These are phyloP conservation scores for Elanoides forficatus DNA, from an alignment of 2,113 vertebrate genomes.

Conservation along the genomic window DNA sequence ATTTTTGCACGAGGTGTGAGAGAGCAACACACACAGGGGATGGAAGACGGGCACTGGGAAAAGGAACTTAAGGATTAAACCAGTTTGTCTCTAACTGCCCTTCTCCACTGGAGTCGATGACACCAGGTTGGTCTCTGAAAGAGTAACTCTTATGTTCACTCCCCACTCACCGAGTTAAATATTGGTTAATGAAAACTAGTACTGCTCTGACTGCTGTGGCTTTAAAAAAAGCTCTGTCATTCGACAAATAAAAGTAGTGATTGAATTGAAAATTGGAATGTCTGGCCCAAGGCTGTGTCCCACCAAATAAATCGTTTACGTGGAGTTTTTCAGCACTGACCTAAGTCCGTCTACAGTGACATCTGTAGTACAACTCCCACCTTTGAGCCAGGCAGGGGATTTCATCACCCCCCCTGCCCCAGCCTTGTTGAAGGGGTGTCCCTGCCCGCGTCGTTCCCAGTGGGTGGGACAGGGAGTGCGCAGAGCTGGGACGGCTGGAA, in stretches of 20 bases:
- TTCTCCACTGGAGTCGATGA: background rate
- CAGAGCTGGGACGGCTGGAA: background rate
- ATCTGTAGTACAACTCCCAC: background rate
- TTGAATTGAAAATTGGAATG: background rate
- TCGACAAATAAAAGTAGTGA: background rate
- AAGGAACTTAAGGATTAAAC: background rate
- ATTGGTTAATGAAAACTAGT: background rate
- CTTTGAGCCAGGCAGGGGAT: background rate
- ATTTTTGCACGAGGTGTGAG: background rate
- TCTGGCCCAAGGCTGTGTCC: background rate
- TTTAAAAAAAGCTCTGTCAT: background rate
- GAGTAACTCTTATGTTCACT: fast-evolving
- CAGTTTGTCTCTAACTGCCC: background rate
- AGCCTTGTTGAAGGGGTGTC: background rate
- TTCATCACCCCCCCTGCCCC: background rate
- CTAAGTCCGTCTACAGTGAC: background rate
- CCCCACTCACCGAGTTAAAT: background rate
- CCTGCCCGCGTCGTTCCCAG: background rate
- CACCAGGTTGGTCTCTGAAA: background rate
- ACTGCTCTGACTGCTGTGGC: background rate
- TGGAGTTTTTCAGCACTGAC: background rate
- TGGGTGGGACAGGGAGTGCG: fast-evolving
- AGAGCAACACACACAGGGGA: background rate
- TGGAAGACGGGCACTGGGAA: fast-evolving
- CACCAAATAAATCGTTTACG: background rate